These are phyloP conservation scores for Caretta caretta DNA, from an alignment of 2,113 vertebrate genomes.

Conservation along the genomic window DNA sequence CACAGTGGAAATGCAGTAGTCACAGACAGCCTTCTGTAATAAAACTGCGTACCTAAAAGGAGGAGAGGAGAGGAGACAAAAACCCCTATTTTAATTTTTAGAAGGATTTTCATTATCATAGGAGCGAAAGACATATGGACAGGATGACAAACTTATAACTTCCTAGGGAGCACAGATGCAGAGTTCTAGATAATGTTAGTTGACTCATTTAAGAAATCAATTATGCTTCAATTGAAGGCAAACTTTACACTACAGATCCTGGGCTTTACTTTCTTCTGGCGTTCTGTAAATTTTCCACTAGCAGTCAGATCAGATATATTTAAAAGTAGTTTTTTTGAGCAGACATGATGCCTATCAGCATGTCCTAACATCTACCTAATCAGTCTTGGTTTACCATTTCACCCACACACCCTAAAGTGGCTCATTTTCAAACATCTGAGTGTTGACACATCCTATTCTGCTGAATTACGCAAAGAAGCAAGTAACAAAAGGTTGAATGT, in stretches of 20 bases:
- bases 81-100: constrained; percentile 8
- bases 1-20: not conserved
- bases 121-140: not conserved
- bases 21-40: constrained; percentile 17
- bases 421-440: constrained; percentile 15
- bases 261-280: not conserved
- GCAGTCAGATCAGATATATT: not conserved
- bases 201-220: not conserved
- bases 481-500: constrained; percentile 10
- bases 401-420: constrained; percentile 24
- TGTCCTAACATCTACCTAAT: constrained; percentile 60
- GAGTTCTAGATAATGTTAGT: not conserved
- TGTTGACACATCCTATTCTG: constrained; percentile 24
- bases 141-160: not conserved
- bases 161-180: not conserved
- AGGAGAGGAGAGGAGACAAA: constrained; percentile 19
- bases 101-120: not conserved
- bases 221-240: rapidly evolving
- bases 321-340: not conserved
- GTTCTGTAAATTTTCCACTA: not conserved
- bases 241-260: not conserved
- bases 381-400: not conserved
- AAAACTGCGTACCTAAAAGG: constrained; percentile 25
- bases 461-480: not conserved
- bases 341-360: constrained; percentile 31